A percentile compares a stretch with the other conserved stretches of the same genome.
Conservation (phyloP, 2,113 vertebrate species). For the Eulacestoma nigropectus region DNA sequence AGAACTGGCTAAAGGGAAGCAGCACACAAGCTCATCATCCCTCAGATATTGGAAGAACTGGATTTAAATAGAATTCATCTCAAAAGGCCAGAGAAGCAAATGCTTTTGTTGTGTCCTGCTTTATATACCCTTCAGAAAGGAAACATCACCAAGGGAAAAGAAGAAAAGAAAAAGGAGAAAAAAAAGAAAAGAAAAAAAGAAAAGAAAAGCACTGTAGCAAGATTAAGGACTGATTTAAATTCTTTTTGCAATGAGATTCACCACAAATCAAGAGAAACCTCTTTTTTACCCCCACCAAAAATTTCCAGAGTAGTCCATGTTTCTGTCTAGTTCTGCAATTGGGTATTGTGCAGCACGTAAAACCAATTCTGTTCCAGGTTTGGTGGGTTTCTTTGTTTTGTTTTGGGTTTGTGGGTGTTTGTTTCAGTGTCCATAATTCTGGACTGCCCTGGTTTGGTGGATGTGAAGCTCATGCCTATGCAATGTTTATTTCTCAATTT, state of each 20-base stretch:
- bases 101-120: conserved; percentile 8
- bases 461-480: not conserved
- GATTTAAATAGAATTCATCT: conserved; percentile 14
- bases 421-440: not conserved
- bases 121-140: not conserved
- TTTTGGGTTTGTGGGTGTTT: not conserved
- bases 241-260: not conserved
- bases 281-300: fast-evolving
- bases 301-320: not conserved
- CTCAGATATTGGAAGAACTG: not conserved
- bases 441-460: not conserved
- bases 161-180: not conserved
- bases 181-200: not conserved
- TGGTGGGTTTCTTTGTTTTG: not conserved
- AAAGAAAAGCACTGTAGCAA: not conserved
- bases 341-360: not conserved
- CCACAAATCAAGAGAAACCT: not conserved
- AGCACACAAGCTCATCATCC: not conserved
- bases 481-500: not conserved
- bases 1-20: conserved; percentile 35
- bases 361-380: not conserved
- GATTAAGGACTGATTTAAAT: not conserved
- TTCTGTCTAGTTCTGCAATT: not conserved
- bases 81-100: conserved; percentile 20
- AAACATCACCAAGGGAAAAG: not conserved